These are phyloP conservation scores for Oscheius sp. DNA, from an alignment of 2,888 invertebrate species.

Conservation along the genomic window DNA sequence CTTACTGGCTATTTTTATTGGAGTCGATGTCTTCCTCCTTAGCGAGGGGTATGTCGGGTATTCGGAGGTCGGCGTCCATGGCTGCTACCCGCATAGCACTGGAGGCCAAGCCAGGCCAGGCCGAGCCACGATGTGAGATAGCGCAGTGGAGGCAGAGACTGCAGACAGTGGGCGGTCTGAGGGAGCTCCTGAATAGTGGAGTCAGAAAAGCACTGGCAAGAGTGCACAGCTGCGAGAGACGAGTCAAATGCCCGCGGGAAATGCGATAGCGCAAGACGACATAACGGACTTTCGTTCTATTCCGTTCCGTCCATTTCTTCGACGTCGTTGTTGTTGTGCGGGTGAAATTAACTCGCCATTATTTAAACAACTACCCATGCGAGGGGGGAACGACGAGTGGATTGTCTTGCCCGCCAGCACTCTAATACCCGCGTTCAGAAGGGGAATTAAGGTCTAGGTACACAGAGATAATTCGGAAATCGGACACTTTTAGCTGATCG, in stretches of 20 bases:
- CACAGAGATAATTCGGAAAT: background rate
- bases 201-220: slow-evolving; percentile 24
- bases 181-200: slow-evolving; percentile 28
- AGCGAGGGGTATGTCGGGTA: slow-evolving; percentile 68
- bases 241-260: slow-evolving; percentile 38
- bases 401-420: background rate
- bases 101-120: slow-evolving; percentile 32
- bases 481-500: slow-evolving; percentile 2
- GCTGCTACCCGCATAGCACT: slow-evolving; percentile 49
- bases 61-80: slow-evolving; percentile 57
- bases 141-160: slow-evolving; percentile 9
- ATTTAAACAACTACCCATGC: slow-evolving; percentile 24
- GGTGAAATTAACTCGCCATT: slow-evolving; percentile 25
- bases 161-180: slow-evolving; percentile 11
- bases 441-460: background rate
- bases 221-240: slow-evolving; percentile 34
- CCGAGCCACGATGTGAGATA: slow-evolving; percentile 12
- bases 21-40: slow-evolving; percentile 57
- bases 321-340: slow-evolving; percentile 1
- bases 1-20: slow-evolving; percentile 48
- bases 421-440: background rate
- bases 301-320: too few species aligned
- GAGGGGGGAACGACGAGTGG: too few species aligned
- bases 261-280: slow-evolving; percentile 38
- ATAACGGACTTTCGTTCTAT: slow-evolving; percentile 8